These are phyloP conservation scores for Catharus ustulatus DNA, from an alignment of 2,797 vertebrate genomes.

Conservation along the genomic window DNA sequence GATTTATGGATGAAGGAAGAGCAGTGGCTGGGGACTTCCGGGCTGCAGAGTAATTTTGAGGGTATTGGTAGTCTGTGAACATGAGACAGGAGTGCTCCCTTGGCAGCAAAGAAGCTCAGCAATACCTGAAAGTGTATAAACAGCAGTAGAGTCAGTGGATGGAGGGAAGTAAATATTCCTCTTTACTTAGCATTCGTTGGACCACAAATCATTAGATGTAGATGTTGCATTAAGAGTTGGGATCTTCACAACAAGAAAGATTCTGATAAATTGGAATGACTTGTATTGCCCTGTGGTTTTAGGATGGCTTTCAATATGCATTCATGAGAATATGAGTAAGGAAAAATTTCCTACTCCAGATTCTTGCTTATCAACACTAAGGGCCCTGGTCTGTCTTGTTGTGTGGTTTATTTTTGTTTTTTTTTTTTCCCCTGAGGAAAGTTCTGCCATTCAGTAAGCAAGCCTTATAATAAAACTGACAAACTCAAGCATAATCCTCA, in stretches of 20 bases:
- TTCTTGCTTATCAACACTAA: neutral
- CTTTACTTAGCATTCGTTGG: neutral
- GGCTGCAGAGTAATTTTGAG: neutral
- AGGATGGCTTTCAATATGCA: neutral
- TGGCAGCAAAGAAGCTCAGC: neutral
- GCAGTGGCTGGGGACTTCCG: neutral
- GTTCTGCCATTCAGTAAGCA: neutral
- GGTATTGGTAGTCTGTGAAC: neutral
- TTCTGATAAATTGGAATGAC: neutral
- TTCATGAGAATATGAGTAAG: neutral
- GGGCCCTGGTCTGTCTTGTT: neutral
- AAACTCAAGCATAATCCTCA: neutral
- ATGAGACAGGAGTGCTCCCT: neutral
- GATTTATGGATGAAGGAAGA: neutral
- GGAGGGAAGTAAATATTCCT: neutral
- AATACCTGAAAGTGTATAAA: neutral
- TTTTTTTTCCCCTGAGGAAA: neutral
- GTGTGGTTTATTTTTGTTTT: neutral
- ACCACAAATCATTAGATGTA: neutral
- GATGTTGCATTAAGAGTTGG: neutral
- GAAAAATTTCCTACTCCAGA: neutral
- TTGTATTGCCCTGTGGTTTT: neutral
- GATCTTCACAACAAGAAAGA: neutral
- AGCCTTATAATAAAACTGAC: neutral
- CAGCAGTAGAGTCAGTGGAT: neutral